Evolutionary conservation across 2,888 invertebrate genomes (phyloP).

Genomic region (Conchocele bisecta): DNA sequence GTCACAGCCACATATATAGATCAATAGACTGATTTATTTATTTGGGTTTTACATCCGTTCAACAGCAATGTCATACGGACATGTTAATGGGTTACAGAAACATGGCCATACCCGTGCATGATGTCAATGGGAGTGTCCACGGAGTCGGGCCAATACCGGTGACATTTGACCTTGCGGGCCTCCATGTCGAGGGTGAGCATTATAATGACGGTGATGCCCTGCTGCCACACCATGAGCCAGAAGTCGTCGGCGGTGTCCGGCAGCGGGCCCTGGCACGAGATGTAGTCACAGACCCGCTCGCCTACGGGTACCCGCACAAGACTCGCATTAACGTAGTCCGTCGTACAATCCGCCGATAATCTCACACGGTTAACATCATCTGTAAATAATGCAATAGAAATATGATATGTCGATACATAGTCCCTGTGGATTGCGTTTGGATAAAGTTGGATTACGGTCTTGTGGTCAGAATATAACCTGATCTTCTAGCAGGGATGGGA

Average conservation of each 20-base stretch:
- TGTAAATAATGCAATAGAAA: constrained; percentile 60
- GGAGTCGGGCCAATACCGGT: constrained; percentile 94
- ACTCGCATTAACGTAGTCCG: constrained; percentile 81
- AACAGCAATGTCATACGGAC: no score
- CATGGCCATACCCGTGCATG: constrained; percentile 66
- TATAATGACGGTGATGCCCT: constrained; percentile 90
- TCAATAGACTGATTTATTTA: no score
- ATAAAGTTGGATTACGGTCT: no score
- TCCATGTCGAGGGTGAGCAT: constrained; percentile 96
- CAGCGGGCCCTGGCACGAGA: constrained; percentile 88
- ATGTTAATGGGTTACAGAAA: no score
- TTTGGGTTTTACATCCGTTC: no score
- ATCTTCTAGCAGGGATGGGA: no score
- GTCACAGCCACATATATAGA: no score
- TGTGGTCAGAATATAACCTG: no score
- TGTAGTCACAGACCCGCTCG: constrained; percentile 66
- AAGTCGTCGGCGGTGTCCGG: constrained; percentile 96
- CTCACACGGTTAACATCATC: constrained; percentile 79
- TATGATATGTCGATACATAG: background rate
- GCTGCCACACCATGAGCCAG: constrained; percentile 99
- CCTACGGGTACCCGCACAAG: constrained; percentile 67
- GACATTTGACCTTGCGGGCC: constrained; percentile 96
- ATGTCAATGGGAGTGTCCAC: constrained; percentile 59
- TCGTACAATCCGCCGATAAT: constrained; percentile 58
- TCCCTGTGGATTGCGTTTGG: no score